A percentile compares a stretch with the other conserved stretches of the same genome.
Conservation (phyloP, 2,113 vertebrate genomes). For the Alethe castanea region DNA sequence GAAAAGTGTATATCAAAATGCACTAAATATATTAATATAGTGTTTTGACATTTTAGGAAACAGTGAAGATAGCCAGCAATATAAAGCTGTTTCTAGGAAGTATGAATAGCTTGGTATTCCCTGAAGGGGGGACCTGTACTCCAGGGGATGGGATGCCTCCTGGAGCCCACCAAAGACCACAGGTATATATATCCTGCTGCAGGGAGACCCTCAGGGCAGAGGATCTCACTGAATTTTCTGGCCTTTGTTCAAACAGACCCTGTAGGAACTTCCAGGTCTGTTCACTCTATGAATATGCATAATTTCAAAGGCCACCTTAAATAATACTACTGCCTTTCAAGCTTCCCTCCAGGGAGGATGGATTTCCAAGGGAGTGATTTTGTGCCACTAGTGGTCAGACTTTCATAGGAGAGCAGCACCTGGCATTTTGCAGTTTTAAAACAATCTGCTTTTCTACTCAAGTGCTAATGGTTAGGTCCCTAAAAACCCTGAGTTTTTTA, state of each 20-base stretch:
- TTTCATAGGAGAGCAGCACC: neutral
- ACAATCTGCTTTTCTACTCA: neutral
- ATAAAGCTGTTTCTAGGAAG: neutral
- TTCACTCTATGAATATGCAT: neutral
- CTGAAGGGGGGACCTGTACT: neutral
- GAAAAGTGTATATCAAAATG: neutral
- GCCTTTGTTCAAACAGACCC: neutral
- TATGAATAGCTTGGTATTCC: neutral
- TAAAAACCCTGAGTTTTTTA: neutral
- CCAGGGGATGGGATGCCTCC: neutral
- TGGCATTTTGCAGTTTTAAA: neutral
- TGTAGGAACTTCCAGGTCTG: neutral
- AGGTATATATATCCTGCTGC: accelerated
- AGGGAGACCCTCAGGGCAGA: neutral
- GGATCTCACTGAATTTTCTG: neutral
- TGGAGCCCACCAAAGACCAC: accelerated
- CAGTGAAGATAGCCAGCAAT: neutral
- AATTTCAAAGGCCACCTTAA: neutral
- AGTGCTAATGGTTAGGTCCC: neutral
- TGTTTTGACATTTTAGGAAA: neutral
- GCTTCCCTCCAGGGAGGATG: neutral
- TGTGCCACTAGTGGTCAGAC: neutral
- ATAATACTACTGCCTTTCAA: neutral
- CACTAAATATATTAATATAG: neutral
- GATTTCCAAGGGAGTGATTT: neutral